Percentiles rank a stretch among this genome's conserved stretches.
phyloP scores from a whole-genome alignment of 2,888 invertebrate species.

The Pammene aurita region DNA sequence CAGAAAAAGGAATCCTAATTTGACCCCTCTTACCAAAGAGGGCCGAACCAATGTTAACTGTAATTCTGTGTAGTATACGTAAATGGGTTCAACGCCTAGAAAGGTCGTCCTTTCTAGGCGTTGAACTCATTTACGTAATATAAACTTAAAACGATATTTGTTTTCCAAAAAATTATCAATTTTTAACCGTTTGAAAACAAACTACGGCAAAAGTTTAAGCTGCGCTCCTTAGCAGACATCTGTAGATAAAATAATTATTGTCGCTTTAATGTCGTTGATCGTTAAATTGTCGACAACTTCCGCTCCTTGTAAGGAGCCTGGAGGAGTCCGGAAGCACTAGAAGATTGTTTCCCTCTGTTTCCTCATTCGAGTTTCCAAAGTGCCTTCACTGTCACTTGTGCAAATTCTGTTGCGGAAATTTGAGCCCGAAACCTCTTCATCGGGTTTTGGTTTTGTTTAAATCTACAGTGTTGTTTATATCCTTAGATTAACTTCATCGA shows the following conservation, averaged over 20 bases:
- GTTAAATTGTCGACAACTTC: slow-evolving; percentile 5
- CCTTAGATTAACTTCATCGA: neutral
- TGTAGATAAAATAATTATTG: neutral
- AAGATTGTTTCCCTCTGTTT: slow-evolving; percentile 29
- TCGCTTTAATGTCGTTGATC: neutral
- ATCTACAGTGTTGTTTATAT: slow-evolving; percentile 6
- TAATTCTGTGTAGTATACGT: too few relatives aligned
- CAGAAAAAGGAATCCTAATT: too few relatives aligned
- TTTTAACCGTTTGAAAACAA: too few relatives aligned
- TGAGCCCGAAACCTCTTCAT: slow-evolving; percentile 5
- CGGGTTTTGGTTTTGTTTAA: slow-evolving; percentile 3
- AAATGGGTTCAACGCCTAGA: too few relatives aligned
- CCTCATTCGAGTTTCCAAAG: slow-evolving; percentile 13
- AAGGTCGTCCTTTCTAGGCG: too few relatives aligned
- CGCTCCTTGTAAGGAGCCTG: neutral
- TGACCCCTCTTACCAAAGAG: too few relatives aligned
- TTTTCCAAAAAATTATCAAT: too few relatives aligned
- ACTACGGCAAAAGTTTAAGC: too few relatives aligned
- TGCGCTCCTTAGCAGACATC: too few relatives aligned
- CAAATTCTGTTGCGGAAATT: slow-evolving; percentile 12
- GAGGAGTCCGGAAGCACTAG: slow-evolving; percentile 26
- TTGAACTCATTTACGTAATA: too few relatives aligned
- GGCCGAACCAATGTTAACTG: too few relatives aligned
- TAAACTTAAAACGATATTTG: too few relatives aligned
- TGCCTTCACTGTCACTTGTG: slow-evolving; percentile 14